Evolutionary conservation across 2,888 invertebrate species (phyloP).

Genomic region (Mythimna lalbum): DNA sequence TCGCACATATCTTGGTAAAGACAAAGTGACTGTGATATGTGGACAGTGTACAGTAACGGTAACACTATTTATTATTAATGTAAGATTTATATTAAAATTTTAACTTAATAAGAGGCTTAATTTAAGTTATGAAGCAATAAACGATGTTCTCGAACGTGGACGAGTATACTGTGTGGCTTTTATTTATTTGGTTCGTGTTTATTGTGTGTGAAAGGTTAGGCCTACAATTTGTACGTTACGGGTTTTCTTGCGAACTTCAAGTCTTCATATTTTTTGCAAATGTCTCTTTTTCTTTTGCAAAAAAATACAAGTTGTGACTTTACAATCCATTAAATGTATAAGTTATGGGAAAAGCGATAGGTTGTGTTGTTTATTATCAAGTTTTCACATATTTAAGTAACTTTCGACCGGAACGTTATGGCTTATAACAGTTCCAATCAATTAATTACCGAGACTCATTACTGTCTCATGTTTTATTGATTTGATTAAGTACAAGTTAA

Average conservation of each 20-base stretch:
- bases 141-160: conserved; percentile 72
- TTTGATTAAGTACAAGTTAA: conserved; percentile 18
- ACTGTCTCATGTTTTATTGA: conserved; percentile 26
- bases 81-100: conserved; percentile 85
- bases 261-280: background rate
- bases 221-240: conserved; percentile 27
- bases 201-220: conserved; percentile 26
- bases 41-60: conserved; percentile 82
- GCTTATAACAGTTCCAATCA: background rate
- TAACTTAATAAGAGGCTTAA: conserved; percentile 84
- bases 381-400: background rate
- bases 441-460: conserved; percentile 24
- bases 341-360: background rate
- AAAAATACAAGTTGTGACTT: too few species aligned
- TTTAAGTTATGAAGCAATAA: conserved; percentile 85
- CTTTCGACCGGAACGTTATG: conserved; percentile 2
- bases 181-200: conserved; percentile 4
- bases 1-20: conserved; percentile 55
- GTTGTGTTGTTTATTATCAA: background rate
- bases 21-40: conserved; percentile 82
- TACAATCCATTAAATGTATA: background rate
- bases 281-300: background rate
- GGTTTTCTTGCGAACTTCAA: background rate
- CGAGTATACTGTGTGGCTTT: conserved; percentile 47
- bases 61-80: conserved; percentile 87